These are phyloP conservation scores for Eunapius fragilis DNA, from an alignment of 37 sponge, comb jelly and placozoan species.

Conservation along the genomic window DNA sequence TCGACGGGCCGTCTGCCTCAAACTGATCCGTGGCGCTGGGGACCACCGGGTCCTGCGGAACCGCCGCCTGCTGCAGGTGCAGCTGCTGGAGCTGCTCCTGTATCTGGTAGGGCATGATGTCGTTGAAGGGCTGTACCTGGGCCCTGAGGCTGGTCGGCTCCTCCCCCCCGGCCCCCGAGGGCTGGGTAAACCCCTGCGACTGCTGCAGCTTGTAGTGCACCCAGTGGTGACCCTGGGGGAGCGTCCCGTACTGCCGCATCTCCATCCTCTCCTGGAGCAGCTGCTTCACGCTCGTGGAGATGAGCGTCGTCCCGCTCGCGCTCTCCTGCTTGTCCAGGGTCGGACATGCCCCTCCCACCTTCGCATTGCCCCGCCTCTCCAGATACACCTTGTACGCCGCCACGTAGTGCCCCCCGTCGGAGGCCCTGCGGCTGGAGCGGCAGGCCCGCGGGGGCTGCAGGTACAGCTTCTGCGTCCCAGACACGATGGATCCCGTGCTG, in stretches of 20 bases:
- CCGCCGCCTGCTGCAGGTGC: constrained; percentile 46
- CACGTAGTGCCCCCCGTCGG: constrained; percentile 58
- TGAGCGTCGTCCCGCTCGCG: neutral
- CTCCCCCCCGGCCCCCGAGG: neutral
- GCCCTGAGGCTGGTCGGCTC: constrained; percentile 35
- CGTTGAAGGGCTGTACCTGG: constrained; percentile 71
- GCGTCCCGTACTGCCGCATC: constrained; percentile 9
- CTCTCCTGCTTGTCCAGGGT: constrained; percentile 2
- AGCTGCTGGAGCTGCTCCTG: constrained; percentile 70
- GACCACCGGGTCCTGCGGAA: neutral
- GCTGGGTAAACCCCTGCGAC: neutral
- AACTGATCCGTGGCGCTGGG: neutral
- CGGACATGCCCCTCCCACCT: constrained; percentile 20
- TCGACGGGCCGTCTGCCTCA: neutral
- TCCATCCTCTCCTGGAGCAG: constrained; percentile 42
- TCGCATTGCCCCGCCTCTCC: constrained; percentile 31
- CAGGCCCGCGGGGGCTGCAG: neutral
- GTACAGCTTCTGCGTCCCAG: neutral
- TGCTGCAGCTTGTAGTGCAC: constrained; percentile 40
- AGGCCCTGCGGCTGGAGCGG: constrained; percentile 41
- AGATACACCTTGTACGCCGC: constrained; percentile 36
- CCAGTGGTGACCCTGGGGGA: constrained; percentile 23
- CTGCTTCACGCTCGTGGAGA: constrained; percentile 30
- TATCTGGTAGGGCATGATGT: constrained; percentile 47
- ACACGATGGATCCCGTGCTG: constrained; percentile 22